Evolutionary conservation across 2,113 vertebrate species (phyloP).

Genomic region (Machaerirhynchus nigripectus): DNA sequence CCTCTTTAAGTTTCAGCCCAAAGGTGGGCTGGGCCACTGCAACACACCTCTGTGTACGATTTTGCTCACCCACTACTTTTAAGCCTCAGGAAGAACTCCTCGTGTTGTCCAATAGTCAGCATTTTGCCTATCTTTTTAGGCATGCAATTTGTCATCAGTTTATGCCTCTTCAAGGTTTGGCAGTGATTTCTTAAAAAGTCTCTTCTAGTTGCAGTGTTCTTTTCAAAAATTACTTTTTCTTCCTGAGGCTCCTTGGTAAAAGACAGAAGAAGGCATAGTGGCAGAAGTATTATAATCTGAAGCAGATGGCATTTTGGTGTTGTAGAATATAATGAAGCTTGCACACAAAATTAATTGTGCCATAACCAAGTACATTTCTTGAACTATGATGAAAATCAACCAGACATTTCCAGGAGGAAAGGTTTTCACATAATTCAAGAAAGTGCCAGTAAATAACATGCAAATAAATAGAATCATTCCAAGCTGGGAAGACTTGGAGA

Average conservation of each 20-base stretch:
- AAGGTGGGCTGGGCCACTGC: too few relatives aligned
- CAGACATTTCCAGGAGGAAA: not conserved
- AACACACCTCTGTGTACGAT: not conserved
- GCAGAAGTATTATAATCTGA: not conserved
- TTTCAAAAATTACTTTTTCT: not conserved
- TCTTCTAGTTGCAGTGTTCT: not conserved
- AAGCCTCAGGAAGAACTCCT: not conserved
- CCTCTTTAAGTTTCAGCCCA: too few relatives aligned
- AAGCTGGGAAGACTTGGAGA: not conserved
- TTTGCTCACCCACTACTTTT: not conserved
- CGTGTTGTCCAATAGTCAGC: not conserved
- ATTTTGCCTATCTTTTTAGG: conserved; percentile 23
- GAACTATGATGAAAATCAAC: not conserved
- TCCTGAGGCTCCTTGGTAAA: not conserved
- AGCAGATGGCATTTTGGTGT: not conserved
- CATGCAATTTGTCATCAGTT: not conserved
- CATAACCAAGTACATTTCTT: not conserved
- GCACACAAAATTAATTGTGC: not conserved
- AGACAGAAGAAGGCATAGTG: not conserved
- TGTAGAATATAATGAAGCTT: not conserved
- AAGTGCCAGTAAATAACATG: not conserved
- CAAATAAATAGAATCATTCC: not conserved
- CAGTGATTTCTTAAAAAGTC: not conserved
- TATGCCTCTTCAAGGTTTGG: conserved; percentile 1
- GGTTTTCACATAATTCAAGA: not conserved